Conservation (phyloP, 2,888 invertebrate genomes). For the Eurytoma adleriae region DNA sequence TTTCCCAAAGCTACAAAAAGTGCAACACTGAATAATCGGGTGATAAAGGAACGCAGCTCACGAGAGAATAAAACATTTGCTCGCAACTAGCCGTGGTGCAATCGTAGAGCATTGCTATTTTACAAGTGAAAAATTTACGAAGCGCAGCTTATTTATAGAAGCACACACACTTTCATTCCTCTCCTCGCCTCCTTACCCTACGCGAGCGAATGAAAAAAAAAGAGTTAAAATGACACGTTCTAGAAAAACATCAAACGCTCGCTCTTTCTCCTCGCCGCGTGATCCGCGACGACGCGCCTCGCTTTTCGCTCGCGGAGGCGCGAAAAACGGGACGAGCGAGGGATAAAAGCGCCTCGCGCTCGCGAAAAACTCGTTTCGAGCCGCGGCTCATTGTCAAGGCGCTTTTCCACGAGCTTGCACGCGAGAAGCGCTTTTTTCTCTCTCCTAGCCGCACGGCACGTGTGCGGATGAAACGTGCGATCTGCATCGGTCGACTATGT, state of each 20-base stretch:
- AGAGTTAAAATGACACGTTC: conserved; percentile 22
- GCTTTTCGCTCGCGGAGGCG: conserved; percentile 40
- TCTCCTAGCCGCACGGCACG: not conserved
- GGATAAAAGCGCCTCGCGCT: conserved; percentile 3
- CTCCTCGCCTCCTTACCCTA: conserved; percentile 22
- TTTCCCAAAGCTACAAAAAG: conserved; percentile 38
- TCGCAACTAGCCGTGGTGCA: conserved; percentile 26
- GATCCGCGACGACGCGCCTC: conserved; percentile 35
- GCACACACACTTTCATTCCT: conserved; percentile 31
- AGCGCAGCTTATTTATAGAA: conserved; percentile 53
- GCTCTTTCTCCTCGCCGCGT: conserved; percentile 15
- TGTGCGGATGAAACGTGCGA: not conserved
- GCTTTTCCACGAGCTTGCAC: not conserved
- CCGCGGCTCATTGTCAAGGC: not conserved
- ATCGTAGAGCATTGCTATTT: conserved; percentile 44
- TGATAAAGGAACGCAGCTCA: conserved; percentile 42
- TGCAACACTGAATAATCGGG: conserved; percentile 32
- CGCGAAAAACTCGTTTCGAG: conserved; percentile 24
- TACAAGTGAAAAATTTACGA: conserved; percentile 49
- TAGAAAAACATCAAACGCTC: conserved; percentile 38
- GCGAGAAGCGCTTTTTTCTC: conserved; percentile 3
- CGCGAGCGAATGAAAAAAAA: conserved; percentile 18
- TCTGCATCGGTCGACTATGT: not conserved
- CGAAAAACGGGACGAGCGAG: not conserved
- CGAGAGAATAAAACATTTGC: conserved; percentile 34